Evolutionary conservation across 2,888 invertebrate genomes (phyloP).

Genomic region (Folsomia candida): DNA sequence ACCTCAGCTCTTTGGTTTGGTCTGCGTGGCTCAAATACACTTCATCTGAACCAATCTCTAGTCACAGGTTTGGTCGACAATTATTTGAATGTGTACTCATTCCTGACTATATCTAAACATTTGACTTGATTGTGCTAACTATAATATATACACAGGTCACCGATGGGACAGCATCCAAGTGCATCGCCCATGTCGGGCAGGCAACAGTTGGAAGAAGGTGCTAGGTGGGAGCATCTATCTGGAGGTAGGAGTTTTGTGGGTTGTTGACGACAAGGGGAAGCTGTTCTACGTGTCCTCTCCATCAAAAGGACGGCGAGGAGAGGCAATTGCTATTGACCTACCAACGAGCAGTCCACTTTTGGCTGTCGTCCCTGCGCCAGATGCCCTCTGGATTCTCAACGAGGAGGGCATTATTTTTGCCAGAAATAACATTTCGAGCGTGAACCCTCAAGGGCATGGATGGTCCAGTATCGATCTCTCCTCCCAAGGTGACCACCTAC

Average conservation of each 20-base stretch:
- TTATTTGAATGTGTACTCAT: too few relatives aligned
- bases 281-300: constrained; percentile 29
- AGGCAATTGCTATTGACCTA: constrained; percentile 21
- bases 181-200: too few relatives aligned
- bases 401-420: constrained; percentile 55
- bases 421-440: constrained; percentile 55
- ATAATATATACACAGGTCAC: too few relatives aligned
- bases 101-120: too few relatives aligned
- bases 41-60: constrained; percentile 49
- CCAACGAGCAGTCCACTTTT: constrained; percentile 21
- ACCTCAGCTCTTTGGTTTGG: constrained; percentile 50
- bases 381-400: constrained; percentile 57
- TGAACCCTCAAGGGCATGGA: constrained; percentile 54
- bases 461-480: constrained; percentile 56
- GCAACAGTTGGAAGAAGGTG: constrained; percentile 34
- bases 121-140: too few relatives aligned
- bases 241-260: constrained; percentile 40
- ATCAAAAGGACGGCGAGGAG: constrained; percentile 22
- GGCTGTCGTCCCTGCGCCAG: constrained; percentile 54
- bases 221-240: constrained; percentile 45
- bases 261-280: constrained; percentile 31
- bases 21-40: constrained; percentile 41
- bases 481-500: constrained; percentile 47
- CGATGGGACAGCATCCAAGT: too few relatives aligned
- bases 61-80: constrained; percentile 45